phyloP scores from a whole-genome alignment of 2,797 vertebrate genomes.

The Yasuhikotakia modesta region DNA sequence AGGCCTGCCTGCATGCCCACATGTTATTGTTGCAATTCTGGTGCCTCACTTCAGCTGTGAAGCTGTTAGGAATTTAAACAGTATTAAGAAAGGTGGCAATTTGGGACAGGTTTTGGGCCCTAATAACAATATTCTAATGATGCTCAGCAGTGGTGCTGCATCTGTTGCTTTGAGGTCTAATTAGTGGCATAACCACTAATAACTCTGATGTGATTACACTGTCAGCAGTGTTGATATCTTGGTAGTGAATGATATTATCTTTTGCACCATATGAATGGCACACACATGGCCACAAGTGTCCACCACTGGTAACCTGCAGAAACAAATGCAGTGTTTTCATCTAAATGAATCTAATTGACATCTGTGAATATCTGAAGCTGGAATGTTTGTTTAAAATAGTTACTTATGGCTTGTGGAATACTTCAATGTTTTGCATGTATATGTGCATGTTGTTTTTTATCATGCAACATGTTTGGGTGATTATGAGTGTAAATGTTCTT shows the following conservation, averaged over 20 bases:
- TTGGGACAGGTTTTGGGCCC: slow-evolving; percentile 58
- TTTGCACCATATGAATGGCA: slow-evolving; percentile 43
- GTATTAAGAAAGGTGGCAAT: slow-evolving; percentile 6
- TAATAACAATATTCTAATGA: slow-evolving; percentile 79
- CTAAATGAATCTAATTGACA: background rate
- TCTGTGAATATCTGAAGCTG: slow-evolving; percentile 4
- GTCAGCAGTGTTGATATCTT: slow-evolving; percentile 78
- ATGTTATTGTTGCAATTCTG: slow-evolving; percentile 11
- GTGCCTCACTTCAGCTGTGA: slow-evolving; percentile 4
- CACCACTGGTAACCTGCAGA: slow-evolving; percentile 15
- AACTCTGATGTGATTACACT: slow-evolving; percentile 84
- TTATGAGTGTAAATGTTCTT: slow-evolving; percentile 43
- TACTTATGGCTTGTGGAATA: slow-evolving; percentile 29
- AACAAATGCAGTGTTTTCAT: background rate
- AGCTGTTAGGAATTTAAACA: slow-evolving; percentile 32
- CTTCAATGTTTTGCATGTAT: slow-evolving; percentile 5
- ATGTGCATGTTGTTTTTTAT: slow-evolving; percentile 21
- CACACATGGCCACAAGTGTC: slow-evolving; percentile 59
- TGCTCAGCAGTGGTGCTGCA: slow-evolving; percentile 65
- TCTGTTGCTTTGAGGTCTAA: slow-evolving; percentile 73
- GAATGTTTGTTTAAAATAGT: too few species aligned
- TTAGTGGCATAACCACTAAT: slow-evolving; percentile 76
- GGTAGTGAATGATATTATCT: slow-evolving; percentile 77
- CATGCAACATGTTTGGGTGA: slow-evolving; percentile 21
- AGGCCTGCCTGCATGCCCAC: slow-evolving; percentile 6